Evolutionary conservation across 2,797 vertebrate genomes (phyloP).

Genomic region (Smutsia gigantea): DNA sequence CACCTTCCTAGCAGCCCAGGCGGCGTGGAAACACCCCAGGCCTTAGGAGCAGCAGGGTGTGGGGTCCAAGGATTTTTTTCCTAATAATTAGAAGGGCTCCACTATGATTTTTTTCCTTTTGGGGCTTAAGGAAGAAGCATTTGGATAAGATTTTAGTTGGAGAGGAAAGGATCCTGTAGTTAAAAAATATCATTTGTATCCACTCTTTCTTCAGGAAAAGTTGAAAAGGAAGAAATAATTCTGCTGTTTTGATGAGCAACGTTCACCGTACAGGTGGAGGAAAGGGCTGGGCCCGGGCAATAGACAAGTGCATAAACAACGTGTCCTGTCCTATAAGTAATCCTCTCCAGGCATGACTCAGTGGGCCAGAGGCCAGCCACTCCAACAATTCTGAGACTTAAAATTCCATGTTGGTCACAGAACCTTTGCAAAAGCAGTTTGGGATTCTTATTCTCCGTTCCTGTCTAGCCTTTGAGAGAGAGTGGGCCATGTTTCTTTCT

Average conservation of each 20-base stretch:
- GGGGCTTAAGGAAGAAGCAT: not conserved
- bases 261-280: constrained; percentile 41
- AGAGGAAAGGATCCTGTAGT: not conserved
- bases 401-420: not conserved
- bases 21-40: not conserved
- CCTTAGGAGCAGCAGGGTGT: not conserved
- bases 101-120: not conserved
- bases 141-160: not conserved
- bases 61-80: not conserved
- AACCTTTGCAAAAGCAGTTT: not conserved
- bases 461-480: not conserved
- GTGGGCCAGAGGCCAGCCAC: not conserved
- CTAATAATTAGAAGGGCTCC: not conserved
- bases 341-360: not conserved
- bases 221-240: constrained; percentile 8
- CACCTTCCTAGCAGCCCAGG: not conserved
- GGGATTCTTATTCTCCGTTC: not conserved
- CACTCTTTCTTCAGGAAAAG: constrained; percentile 11
- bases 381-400: not conserved
- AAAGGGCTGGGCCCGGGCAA: constrained; percentile 27
- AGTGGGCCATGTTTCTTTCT: not conserved
- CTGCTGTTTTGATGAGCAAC: not conserved
- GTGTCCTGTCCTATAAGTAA: not conserved
- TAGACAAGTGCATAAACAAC: not conserved
- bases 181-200: not conserved